Conservation (phyloP, 2,797 vertebrate species). For the Sebastes oblongus region DNA sequence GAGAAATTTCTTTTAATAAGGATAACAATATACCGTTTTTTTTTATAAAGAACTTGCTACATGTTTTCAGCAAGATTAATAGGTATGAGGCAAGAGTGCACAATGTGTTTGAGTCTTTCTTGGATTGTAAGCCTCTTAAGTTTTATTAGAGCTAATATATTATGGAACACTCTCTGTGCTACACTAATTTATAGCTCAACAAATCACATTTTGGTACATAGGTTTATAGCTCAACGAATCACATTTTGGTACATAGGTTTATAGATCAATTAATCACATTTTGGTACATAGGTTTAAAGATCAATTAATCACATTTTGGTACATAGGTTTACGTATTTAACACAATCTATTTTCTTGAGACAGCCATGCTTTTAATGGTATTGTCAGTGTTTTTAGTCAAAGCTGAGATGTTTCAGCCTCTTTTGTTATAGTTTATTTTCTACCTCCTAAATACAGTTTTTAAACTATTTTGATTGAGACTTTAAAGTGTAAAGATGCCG, state of each 20-base stretch:
- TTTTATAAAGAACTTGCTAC: background rate
- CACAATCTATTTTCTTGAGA: background rate
- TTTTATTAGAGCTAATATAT: slow-evolving; percentile 15
- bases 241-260: background rate
- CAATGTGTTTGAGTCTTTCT: background rate
- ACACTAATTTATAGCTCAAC: slow-evolving; percentile 7
- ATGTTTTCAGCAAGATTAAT: slow-evolving; percentile 22
- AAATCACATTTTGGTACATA: background rate
- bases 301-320: slow-evolving; percentile 12
- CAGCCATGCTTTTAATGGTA: background rate
- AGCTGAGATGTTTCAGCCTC: background rate
- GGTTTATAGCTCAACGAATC: background rate
- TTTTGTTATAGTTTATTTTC: slow-evolving; percentile 43
- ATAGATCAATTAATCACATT: slow-evolving; percentile 7
- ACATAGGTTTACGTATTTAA: slow-evolving; percentile 10
- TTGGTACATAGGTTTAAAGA: slow-evolving; percentile 3
- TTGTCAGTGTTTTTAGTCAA: background rate
- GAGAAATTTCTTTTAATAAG: background rate
- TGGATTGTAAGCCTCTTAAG: slow-evolving; percentile 26
- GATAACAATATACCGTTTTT: background rate
- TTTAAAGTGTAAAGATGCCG: background rate
- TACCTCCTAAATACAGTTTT: slow-evolving; percentile 41
- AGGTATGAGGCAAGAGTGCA: slow-evolving; percentile 8
- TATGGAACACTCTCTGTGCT: slow-evolving; percentile 11
- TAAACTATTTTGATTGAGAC: slow-evolving; percentile 16